phyloP scores from a whole-genome alignment of 2,888 invertebrate species.

The Cheilosia impressa region DNA sequence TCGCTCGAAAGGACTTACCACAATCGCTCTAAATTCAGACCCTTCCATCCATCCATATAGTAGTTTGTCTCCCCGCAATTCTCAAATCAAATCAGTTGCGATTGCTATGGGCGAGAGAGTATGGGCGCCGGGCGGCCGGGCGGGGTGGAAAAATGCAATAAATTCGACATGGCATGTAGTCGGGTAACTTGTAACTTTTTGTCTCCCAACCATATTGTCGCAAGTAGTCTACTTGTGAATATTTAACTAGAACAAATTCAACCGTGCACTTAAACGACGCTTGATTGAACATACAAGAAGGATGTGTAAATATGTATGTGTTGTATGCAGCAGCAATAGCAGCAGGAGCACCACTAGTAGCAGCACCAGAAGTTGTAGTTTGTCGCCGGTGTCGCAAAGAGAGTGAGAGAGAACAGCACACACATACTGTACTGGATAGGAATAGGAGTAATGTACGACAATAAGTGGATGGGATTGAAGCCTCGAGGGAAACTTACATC shows the following conservation, averaged over 20 bases:
- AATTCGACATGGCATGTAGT: constrained; percentile 72
- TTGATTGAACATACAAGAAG: constrained; percentile 74
- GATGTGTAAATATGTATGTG: constrained; percentile 49
- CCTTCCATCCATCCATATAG: constrained; percentile 40
- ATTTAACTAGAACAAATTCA: constrained; percentile 75
- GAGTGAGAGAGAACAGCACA: not conserved
- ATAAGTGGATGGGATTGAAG: constrained; percentile 75
- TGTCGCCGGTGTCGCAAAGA: not conserved
- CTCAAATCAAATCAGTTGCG: constrained; percentile 65
- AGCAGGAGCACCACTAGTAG: no score
- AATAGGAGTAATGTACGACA: constrained; percentile 73
- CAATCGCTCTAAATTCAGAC: constrained; percentile 58
- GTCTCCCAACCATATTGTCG: constrained; percentile 70
- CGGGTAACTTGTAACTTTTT: constrained; percentile 73
- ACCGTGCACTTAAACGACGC: constrained; percentile 75
- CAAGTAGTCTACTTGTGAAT: constrained; percentile 72
- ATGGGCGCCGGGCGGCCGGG: not conserved
- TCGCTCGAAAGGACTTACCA: constrained; percentile 48
- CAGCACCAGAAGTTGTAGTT: constrained; percentile 46
- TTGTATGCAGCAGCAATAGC: constrained; percentile 9
- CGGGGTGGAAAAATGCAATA: constrained; percentile 62
- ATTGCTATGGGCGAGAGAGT: not conserved
- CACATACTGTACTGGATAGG: constrained; percentile 47
- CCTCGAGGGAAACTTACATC: constrained; percentile 74
- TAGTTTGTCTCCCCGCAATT: constrained; percentile 58